phyloP scores from a whole-genome alignment of 2,113 vertebrate genomes.

The Lates calcarifer region DNA sequence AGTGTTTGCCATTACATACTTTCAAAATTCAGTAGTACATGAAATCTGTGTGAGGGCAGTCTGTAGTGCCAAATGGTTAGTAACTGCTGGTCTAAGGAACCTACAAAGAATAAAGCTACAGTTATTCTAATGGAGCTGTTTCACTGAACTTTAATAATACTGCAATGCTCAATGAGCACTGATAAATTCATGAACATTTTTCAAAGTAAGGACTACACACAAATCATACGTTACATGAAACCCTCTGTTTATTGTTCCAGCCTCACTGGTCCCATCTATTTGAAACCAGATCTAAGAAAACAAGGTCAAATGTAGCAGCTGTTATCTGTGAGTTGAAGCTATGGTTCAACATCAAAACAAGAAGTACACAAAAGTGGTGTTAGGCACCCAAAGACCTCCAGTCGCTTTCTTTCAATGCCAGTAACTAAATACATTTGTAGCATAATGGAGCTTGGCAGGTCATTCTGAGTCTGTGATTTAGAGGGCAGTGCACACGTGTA shows the following conservation, averaged over 20 bases:
- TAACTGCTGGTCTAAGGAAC: background rate
- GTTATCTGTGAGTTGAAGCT: conserved; percentile 48
- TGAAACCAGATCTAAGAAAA: conserved; percentile 62
- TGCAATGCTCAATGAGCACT: background rate
- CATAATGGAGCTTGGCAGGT: conserved; percentile 67
- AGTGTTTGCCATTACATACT: too few relatives aligned
- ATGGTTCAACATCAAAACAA: conserved; percentile 44
- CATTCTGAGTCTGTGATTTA: conserved; percentile 72
- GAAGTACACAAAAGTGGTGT: conserved; percentile 29
- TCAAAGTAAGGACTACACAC: conserved; percentile 24
- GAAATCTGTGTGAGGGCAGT: too few relatives aligned
- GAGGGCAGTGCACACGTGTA: background rate
- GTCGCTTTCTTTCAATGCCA: conserved; percentile 52
- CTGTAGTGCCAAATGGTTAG: background rate
- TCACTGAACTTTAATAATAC: background rate
- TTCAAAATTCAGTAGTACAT: too few relatives aligned
- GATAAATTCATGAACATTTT: conserved; percentile 16
- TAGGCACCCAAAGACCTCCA: conserved; percentile 12
- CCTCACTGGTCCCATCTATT: conserved; percentile 40
- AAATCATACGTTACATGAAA: conserved; percentile 37
- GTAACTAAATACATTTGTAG: conserved; percentile 80
- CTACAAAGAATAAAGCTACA: background rate
- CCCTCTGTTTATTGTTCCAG: conserved; percentile 44
- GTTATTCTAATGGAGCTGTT: background rate
- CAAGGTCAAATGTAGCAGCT: conserved; percentile 54